These are phyloP conservation scores for Podarcis muralis DNA, from an alignment of 2,113 vertebrate genomes.

Conservation along the genomic window DNA sequence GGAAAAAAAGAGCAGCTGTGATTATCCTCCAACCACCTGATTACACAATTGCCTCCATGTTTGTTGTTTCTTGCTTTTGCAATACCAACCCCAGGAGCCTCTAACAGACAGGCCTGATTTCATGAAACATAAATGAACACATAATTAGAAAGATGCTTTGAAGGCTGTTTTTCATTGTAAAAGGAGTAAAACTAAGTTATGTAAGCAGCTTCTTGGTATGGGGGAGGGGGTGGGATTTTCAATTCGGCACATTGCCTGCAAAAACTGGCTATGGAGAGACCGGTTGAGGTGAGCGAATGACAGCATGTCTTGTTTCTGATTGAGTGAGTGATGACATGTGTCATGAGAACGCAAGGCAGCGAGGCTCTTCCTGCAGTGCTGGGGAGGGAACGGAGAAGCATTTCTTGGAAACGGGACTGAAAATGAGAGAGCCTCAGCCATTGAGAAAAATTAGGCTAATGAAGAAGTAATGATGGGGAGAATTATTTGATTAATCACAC, in stretches of 20 bases:
- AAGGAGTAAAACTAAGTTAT: neutral
- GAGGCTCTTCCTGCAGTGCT: neutral
- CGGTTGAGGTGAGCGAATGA: neutral
- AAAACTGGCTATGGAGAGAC: neutral
- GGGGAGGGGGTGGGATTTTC: neutral
- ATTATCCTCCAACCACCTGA: neutral
- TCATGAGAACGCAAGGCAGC: neutral
- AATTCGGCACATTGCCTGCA: neutral
- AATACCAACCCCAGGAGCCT: neutral
- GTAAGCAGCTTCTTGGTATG: neutral
- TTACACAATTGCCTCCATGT: neutral
- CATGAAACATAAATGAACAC: neutral
- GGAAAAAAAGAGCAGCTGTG: neutral
- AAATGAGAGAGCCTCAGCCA: neutral
- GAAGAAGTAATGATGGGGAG: neutral
- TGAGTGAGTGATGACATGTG: neutral
- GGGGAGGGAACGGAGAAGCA: neutral
- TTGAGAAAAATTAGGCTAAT: slow-evolving; percentile 9
- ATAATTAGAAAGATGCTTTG: neutral
- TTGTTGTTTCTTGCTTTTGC: neutral
- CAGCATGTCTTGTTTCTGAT: neutral
- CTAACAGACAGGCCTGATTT: neutral
- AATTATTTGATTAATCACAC: slow-evolving; percentile 7
- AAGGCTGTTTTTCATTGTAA: neutral
- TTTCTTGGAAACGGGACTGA: neutral